These are phyloP conservation scores for Heterotis niloticus DNA, from an alignment of 2,113 vertebrate genomes.

Conservation along the genomic window DNA sequence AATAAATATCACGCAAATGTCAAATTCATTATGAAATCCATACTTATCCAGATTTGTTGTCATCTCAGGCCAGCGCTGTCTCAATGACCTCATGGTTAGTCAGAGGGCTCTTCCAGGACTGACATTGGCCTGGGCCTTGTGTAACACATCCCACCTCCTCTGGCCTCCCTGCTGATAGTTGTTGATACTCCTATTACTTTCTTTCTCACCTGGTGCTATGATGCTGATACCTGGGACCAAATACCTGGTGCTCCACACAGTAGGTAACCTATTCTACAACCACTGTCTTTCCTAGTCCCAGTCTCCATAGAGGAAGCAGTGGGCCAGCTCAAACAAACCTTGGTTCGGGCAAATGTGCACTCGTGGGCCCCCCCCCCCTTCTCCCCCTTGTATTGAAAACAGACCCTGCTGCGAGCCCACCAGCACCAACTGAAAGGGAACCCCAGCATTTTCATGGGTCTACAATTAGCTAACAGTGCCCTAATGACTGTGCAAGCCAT, in stretches of 20 bases:
- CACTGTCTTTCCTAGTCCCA: neutral
- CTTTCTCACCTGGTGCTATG: neutral
- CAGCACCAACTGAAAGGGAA: conserved; percentile 17
- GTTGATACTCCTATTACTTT: no score
- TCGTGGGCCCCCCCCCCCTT: neutral
- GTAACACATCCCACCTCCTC: neutral
- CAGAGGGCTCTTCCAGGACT: neutral
- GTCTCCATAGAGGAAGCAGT: no score
- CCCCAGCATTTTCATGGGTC: conserved; percentile 15
- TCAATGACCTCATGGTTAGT: conserved; percentile 25
- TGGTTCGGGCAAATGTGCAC: no score
- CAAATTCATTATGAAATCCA: conserved; percentile 62
- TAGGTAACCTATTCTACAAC: neutral
- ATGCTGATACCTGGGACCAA: neutral
- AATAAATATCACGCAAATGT: conserved; percentile 74
- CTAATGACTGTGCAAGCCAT: conserved; percentile 51
- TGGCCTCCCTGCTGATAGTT: neutral
- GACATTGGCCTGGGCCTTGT: neutral
- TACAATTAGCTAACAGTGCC: conserved; percentile 60
- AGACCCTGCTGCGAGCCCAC: conserved; percentile 49
- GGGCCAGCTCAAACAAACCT: no score
- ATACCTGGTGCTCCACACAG: no score
- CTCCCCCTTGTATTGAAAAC: conserved; percentile 9
- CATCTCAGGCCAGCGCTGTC: conserved; percentile 43
- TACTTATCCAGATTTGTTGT: conserved; percentile 44